Evolutionary conservation across 1,140 invertebrate species (phyloP).

Genomic region (Habropoda laboriosa): DNA sequence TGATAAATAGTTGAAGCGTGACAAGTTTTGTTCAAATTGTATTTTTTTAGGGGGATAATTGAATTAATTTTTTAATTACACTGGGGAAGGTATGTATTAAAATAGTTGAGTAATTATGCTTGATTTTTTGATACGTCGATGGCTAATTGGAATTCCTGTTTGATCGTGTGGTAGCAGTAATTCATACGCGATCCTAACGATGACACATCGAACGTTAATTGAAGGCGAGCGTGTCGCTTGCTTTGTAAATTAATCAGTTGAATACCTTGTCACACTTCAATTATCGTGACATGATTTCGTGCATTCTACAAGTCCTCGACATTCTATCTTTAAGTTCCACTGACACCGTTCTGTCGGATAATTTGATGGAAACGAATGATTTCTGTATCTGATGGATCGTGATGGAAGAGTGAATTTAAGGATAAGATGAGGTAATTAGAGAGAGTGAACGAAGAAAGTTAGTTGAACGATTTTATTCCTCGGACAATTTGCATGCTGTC

Average conservation of each 20-base stretch:
- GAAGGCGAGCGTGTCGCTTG: neutral
- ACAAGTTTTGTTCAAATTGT: too few relatives aligned
- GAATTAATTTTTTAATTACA: too few relatives aligned
- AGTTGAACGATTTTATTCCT: neutral
- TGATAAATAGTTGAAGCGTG: too few relatives aligned
- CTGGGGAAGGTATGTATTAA: too few relatives aligned
- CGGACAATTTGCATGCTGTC: neutral
- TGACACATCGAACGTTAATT: neutral
- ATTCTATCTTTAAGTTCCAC: neutral
- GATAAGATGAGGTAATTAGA: neutral
- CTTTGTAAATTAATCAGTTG: constrained; percentile 31
- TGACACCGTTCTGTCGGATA: neutral
- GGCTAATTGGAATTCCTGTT: too few relatives aligned
- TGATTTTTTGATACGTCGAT: too few relatives aligned
- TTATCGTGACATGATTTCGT: constrained; percentile 23
- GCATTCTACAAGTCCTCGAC: neutral
- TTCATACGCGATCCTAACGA: neutral
- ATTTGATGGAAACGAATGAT: neutral
- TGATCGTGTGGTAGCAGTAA: too few relatives aligned
- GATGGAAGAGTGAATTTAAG: too few relatives aligned
- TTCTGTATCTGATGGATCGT: neutral
- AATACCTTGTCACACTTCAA: constrained; percentile 42
- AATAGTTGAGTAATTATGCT: too few relatives aligned
- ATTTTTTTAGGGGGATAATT: too few relatives aligned
- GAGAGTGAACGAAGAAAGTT: neutral